Percentiles rank a stretch among this genome's conserved stretches.
Conservation (phyloP, 1,140 invertebrate species). For the Dreissena rostriformis region DNA sequence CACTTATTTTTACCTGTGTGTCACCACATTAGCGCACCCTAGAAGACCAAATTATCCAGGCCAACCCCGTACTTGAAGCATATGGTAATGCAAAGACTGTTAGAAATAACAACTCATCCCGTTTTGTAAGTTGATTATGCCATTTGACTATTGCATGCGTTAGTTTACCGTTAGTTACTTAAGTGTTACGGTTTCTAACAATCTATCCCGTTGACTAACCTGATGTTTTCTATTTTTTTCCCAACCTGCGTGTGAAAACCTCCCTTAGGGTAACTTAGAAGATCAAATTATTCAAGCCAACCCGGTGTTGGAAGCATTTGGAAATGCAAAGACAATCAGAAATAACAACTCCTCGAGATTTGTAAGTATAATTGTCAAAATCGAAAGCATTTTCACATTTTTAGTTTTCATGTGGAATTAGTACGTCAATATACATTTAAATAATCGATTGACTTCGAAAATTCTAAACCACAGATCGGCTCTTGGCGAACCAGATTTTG, state of each 20-base stretch:
- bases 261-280: conserved; percentile 83
- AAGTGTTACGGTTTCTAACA: conserved; percentile 19
- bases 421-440: no score
- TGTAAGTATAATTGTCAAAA: conserved; percentile 69
- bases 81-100: conserved; percentile 99
- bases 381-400: background rate
- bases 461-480: no score
- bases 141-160: conserved; percentile 38
- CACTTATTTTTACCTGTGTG: conserved; percentile 46
- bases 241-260: conserved; percentile 38
- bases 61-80: conserved; percentile 99
- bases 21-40: conserved; percentile 66
- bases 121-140: conserved; percentile 81
- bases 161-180: conserved; percentile 37
- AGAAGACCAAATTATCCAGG: conserved; percentile 99
- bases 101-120: conserved; percentile 99
- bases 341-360: conserved; percentile 99
- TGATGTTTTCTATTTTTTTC: conserved; percentile 39
- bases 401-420: background rate
- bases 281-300: conserved; percentile 99
- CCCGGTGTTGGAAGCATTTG: conserved; percentile 99
- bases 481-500: no score
- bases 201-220: conserved; percentile 19
- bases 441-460: no score
- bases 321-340: conserved; percentile 99